phyloP scores from a whole-genome alignment of 2,888 invertebrate species.

The Sarcophaga variegata region DNA sequence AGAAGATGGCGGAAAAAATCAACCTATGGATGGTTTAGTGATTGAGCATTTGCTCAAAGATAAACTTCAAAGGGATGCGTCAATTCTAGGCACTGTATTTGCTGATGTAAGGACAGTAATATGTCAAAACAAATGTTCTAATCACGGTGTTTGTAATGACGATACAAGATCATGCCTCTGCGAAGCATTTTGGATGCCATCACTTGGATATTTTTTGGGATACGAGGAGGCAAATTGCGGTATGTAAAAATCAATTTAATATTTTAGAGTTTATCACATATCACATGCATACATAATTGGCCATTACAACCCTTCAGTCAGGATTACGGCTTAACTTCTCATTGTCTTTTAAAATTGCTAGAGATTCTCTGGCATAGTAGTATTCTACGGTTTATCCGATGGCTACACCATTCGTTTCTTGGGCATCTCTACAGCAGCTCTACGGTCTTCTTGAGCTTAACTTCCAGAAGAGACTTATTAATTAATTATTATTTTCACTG shows the following conservation, averaged over 20 bases:
- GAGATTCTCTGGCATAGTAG: too few species aligned
- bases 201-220: constrained; percentile 86
- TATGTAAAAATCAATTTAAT: constrained; percentile 82
- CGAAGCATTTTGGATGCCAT: constrained; percentile 98
- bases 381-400: too few species aligned
- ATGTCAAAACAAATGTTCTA: constrained; percentile 96
- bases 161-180: constrained; percentile 92
- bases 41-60: constrained; percentile 87
- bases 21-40: constrained; percentile 83
- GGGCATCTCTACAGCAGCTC: too few species aligned
- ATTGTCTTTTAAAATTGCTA: too few species aligned
- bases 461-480: too few species aligned
- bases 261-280: background rate
- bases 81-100: constrained; percentile 87
- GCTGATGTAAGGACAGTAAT: constrained; percentile 90
- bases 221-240: constrained; percentile 91
- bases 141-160: constrained; percentile 94
- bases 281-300: too few species aligned
- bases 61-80: constrained; percentile 87
- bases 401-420: too few species aligned
- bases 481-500: too few species aligned
- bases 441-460: too few species aligned
- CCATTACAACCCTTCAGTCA: too few species aligned
- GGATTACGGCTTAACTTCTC: too few species aligned
- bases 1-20: constrained; percentile 49